phyloP scores from a whole-genome alignment of 2,888 invertebrate genomes.

The Drosophila pegasa region DNA sequence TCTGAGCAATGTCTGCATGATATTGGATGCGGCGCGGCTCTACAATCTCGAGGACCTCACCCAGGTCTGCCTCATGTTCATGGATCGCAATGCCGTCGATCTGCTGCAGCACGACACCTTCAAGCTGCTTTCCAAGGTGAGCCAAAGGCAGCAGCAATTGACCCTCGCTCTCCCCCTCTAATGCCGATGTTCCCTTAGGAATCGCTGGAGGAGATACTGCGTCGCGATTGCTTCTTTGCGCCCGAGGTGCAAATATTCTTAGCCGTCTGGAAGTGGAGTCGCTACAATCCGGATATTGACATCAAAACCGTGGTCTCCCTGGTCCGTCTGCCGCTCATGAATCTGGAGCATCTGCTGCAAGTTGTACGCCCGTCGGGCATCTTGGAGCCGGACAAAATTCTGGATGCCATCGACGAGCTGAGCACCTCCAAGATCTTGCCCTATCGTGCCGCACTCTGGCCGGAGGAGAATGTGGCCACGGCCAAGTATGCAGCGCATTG shows the following conservation, averaged over 20 bases:
- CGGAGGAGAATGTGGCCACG: slow-evolving; percentile 97
- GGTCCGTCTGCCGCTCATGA: slow-evolving; percentile 94
- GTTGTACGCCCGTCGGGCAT: slow-evolving; percentile 95
- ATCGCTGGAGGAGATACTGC: slow-evolving; percentile 92
- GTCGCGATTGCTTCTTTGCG: slow-evolving; percentile 97
- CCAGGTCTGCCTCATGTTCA: slow-evolving; percentile 94
- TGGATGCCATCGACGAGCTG: slow-evolving; percentile 97
- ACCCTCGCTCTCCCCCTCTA: neutral
- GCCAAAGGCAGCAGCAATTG: neutral
- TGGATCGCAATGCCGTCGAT: slow-evolving; percentile 95
- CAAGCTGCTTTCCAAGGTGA: slow-evolving; percentile 91
- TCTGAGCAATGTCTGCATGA: slow-evolving; percentile 95
- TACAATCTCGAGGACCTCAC: slow-evolving; percentile 89
- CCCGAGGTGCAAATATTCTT: slow-evolving; percentile 97
- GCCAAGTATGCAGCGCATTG: slow-evolving; percentile 93
- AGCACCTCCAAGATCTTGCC: slow-evolving; percentile 92
- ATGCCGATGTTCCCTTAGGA: slow-evolving; percentile 71
- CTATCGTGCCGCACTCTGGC: slow-evolving; percentile 92
- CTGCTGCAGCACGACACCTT: slow-evolving; percentile 94
- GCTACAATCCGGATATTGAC: slow-evolving; percentile 88
- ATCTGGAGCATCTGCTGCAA: slow-evolving; percentile 93
- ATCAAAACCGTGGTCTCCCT: slow-evolving; percentile 87
- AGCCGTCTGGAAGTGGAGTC: slow-evolving; percentile 94
- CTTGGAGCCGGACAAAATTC: slow-evolving; percentile 94
- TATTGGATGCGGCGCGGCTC: slow-evolving; percentile 94